Evolutionary conservation across 2,113 vertebrate species (phyloP).

Genomic region (Clarias magur): DNA sequence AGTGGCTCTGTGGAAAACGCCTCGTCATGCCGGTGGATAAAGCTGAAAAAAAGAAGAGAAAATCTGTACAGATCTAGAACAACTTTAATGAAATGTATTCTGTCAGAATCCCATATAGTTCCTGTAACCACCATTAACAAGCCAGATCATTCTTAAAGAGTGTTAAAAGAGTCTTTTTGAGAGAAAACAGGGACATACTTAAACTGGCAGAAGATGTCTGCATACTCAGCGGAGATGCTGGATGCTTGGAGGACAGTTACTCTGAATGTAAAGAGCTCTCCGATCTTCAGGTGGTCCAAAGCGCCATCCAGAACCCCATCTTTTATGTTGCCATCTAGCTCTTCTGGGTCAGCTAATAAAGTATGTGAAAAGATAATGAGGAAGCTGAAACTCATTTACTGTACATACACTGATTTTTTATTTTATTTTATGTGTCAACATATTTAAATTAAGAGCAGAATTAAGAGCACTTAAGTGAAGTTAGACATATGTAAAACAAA

Average conservation of each 20-base stretch:
- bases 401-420: too few relatives aligned
- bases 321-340: constrained; percentile 80
- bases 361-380: neutral
- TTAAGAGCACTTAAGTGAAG: too few relatives aligned
- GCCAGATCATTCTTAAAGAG: neutral
- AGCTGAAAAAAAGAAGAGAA: constrained; percentile 69
- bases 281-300: constrained; percentile 86
- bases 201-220: constrained; percentile 99
- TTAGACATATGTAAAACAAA: too few relatives aligned
- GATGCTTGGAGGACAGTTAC: constrained; percentile 95
- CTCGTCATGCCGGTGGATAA: constrained; percentile 96
- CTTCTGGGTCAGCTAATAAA: constrained; percentile 73
- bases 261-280: constrained; percentile 91
- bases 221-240: constrained; percentile 94
- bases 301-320: constrained; percentile 73
- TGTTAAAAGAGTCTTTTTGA: neutral
- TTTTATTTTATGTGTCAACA: too few relatives aligned
- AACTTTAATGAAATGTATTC: neutral
- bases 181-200: constrained; percentile 74
- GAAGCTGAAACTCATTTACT: neutral
- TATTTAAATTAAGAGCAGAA: too few relatives aligned
- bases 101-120: neutral
- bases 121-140: neutral
- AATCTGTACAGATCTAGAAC: neutral
- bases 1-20: constrained; percentile 96